These are phyloP conservation scores for Endotricha flammealis DNA, from an alignment of 2,888 invertebrate species.

Conservation along the genomic window DNA sequence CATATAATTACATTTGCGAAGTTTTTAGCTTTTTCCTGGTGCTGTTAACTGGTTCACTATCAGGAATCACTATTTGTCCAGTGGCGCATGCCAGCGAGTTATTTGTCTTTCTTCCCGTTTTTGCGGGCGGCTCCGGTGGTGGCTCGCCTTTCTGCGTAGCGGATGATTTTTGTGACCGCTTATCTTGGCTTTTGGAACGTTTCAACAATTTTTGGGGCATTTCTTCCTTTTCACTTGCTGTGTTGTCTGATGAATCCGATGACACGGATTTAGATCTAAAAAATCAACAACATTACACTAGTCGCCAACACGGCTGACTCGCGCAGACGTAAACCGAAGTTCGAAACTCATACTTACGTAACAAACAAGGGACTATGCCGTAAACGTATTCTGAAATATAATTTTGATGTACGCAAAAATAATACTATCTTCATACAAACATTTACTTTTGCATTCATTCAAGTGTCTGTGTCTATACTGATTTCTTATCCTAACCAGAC, in stretches of 20 bases:
- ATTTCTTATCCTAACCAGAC: no score
- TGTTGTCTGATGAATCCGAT: slow-evolving; percentile 50
- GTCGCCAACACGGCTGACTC: no score
- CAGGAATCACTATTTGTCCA: slow-evolving; percentile 88
- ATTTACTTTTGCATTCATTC: no score
- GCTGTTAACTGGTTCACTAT: slow-evolving; percentile 61
- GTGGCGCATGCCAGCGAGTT: slow-evolving; percentile 91
- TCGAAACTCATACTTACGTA: no score
- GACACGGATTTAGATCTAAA: slow-evolving; percentile 54
- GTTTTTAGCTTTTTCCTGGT: slow-evolving; percentile 80
- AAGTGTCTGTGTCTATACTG: no score
- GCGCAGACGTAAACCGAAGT: no score
- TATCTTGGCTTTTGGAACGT: slow-evolving; percentile 49
- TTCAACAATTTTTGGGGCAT: slow-evolving; percentile 61
- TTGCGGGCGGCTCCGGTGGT: slow-evolving; percentile 55
- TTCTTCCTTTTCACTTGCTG: slow-evolving; percentile 46
- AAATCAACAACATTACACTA: slow-evolving; percentile 17
- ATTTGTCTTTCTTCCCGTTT: slow-evolving; percentile 88
- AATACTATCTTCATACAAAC: no score
- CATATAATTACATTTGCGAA: slow-evolving; percentile 82
- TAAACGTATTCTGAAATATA: no score
- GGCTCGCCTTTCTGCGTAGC: slow-evolving; percentile 58
- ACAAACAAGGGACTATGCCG: no score
- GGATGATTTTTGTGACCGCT: slow-evolving; percentile 59
- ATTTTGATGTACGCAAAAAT: no score